phyloP scores from a whole-genome alignment of 2,888 invertebrate species.

The Melanostoma mellinum region DNA sequence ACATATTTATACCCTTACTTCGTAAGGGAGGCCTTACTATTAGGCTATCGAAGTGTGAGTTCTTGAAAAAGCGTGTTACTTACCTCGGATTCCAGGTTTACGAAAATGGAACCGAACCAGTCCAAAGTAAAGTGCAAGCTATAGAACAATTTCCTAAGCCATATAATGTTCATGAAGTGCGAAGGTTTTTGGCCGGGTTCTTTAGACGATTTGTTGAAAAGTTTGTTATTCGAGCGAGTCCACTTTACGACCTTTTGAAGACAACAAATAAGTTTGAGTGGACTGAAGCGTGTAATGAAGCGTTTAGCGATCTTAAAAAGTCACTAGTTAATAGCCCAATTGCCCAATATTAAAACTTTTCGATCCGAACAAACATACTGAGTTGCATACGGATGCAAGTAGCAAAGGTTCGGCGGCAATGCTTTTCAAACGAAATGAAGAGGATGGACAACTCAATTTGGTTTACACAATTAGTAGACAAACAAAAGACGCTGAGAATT shows the following conservation, averaged over 20 bases:
- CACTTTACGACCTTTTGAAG: constrained; percentile 12
- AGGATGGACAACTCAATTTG: neutral
- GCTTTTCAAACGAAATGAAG: neutral
- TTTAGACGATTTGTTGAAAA: constrained; percentile 18
- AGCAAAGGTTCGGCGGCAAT: too few relatives aligned
- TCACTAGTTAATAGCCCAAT: neutral
- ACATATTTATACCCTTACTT: constrained; percentile 16
- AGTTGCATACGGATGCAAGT: constrained; percentile 1
- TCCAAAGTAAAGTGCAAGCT: neutral
- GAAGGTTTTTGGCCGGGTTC: constrained; percentile 21
- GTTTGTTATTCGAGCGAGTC: neutral
- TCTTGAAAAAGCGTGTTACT: constrained; percentile 9
- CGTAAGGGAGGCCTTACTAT: constrained; percentile 1
- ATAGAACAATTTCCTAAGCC: constrained; percentile 6
- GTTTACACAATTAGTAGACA: constrained; percentile 15
- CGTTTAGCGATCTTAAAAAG: neutral
- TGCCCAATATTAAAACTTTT: constrained; percentile 2
- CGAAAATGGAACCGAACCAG: neutral
- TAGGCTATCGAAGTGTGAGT: constrained; percentile 2
- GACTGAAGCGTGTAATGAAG: neutral
- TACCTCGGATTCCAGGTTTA: constrained; percentile 10
- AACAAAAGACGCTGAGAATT: constrained; percentile 9
- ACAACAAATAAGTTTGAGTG: constrained; percentile 7
- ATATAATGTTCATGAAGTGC: constrained; percentile 9
- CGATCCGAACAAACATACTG: constrained; percentile 10